A percentile compares a stretch with the other conserved stretches of the same genome.
Evolutionary conservation across 2,888 invertebrate genomes (phyloP).

Genomic region (Limnephilus lunatus): DNA sequence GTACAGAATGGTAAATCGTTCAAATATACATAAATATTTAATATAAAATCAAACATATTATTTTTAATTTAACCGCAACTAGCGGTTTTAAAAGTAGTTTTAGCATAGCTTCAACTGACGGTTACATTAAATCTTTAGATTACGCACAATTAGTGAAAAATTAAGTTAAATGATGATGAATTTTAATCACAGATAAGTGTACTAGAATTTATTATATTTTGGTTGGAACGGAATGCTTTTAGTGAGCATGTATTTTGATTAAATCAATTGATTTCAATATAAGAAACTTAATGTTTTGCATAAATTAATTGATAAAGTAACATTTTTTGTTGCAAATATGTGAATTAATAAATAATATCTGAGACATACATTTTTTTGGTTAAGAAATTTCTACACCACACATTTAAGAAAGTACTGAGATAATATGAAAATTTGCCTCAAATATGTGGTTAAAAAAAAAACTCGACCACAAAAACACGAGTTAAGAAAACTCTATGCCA

Average conservation of each 20-base stretch:
- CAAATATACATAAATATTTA: background rate
- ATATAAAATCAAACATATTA: background rate
- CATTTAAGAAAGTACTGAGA: background rate
- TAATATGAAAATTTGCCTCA: background rate
- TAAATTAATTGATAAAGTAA: background rate
- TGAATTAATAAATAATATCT: background rate
- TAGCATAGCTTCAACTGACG: background rate
- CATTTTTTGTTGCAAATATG: background rate
- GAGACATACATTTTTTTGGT: background rate
- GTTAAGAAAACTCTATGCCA: background rate
- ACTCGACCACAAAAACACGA: background rate
- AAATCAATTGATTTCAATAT: background rate
- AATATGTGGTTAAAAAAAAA: background rate
- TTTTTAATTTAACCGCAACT: background rate
- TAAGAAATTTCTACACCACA: background rate
- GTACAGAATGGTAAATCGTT: background rate
- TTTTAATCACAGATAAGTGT: slow-evolving; percentile 2
- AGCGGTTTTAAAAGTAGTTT: background rate
- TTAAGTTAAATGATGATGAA: background rate
- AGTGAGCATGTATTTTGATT: background rate
- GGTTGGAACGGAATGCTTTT: background rate
- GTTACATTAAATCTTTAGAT: background rate
- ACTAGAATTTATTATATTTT: background rate
- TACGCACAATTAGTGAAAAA: background rate
- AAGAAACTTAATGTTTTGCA: background rate